Percentiles rank a stretch among this genome's conserved stretches.
Conservation (phyloP, 2,888 invertebrate genomes). For the Drosophila greeni region DNA sequence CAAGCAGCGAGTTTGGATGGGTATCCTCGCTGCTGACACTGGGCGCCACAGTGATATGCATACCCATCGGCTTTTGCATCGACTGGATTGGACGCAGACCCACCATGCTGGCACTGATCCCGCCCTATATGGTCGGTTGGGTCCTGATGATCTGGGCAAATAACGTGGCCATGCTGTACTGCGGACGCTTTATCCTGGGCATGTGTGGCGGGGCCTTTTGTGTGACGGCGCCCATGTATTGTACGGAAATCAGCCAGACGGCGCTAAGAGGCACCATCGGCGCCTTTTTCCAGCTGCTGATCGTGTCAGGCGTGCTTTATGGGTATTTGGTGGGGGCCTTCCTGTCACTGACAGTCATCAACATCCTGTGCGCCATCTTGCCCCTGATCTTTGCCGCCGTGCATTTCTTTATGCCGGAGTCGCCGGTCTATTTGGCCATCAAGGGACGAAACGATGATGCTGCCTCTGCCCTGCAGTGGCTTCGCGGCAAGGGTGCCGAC, state of each 20-base stretch:
- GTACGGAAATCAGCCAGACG: conserved; percentile 89
- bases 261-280: conserved; percentile 89
- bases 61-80: conserved; percentile 85
- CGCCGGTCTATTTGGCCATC: conserved; percentile 84
- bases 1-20: conserved; percentile 82
- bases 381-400: conserved; percentile 83
- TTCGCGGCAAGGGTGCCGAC: conserved; percentile 86
- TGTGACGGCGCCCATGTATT: conserved; percentile 89
- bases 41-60: conserved; percentile 85
- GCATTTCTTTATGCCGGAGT: conserved; percentile 91
- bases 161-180: conserved; percentile 77
- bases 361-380: conserved; percentile 63
- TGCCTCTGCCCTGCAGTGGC: conserved; percentile 82
- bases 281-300: conserved; percentile 90
- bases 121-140: conserved; percentile 89
- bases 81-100: conserved; percentile 85
- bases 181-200: conserved; percentile 70
- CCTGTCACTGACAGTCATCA: conserved; percentile 49
- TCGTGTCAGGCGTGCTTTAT: conserved; percentile 88
- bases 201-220: conserved; percentile 84
- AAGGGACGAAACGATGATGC: conserved; percentile 84
- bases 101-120: conserved; percentile 78
- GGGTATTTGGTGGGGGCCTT: conserved; percentile 83
- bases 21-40: conserved; percentile 84
- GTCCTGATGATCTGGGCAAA: conserved; percentile 85